These are phyloP conservation scores for Etia nguti DNA, from an alignment of 2,113 vertebrate species.

Conservation along the genomic window DNA sequence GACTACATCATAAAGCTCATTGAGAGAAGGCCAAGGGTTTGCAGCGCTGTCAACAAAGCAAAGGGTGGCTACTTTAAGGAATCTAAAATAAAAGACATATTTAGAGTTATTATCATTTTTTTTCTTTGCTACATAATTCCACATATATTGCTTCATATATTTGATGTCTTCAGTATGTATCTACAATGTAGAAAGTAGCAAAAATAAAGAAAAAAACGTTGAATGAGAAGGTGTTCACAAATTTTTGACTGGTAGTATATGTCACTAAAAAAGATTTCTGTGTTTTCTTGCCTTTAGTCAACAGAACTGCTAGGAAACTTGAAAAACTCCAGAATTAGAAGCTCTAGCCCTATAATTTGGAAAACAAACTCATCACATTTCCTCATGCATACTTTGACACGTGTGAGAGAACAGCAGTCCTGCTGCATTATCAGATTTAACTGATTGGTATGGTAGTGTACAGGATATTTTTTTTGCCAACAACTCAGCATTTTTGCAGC, in stretches of 20 bases:
- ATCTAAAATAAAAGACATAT: no score
- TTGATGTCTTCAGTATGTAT: no score
- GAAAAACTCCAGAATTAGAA: neutral
- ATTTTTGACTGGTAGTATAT: neutral
- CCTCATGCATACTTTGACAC: neutral
- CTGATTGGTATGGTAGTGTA: neutral
- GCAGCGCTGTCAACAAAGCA: no score
- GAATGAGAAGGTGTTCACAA: neutral
- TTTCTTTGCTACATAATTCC: no score
- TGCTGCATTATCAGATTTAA: neutral
- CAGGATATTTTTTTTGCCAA: neutral
- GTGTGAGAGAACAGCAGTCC: neutral
- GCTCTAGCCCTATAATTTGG: neutral
- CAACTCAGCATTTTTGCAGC: neutral
- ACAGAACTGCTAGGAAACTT: neutral
- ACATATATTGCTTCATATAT: no score
- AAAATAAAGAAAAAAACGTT: no score
- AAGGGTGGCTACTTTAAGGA: no score
- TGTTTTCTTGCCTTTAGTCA: neutral
- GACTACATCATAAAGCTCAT: no score
- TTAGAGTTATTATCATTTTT: no score
- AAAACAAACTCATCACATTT: neutral
- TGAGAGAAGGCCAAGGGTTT: no score
- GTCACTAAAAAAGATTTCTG: neutral
- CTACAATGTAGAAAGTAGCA: no score